These are phyloP conservation scores for Hedya salicella DNA, from an alignment of 2,888 invertebrate species.

Conservation along the genomic window DNA sequence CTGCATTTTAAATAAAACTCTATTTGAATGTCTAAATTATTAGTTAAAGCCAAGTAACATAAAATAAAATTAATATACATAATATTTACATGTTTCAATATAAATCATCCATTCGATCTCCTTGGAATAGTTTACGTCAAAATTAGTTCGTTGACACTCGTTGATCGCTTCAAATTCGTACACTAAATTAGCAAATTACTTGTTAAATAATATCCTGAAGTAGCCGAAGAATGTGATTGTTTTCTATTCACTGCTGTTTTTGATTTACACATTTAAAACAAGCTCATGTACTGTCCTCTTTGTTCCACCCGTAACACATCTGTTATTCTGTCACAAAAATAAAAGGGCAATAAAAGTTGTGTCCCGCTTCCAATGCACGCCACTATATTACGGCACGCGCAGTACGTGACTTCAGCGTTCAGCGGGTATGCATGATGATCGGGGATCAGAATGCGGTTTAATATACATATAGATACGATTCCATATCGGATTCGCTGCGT, in stretches of 20 bases:
- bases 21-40: no score
- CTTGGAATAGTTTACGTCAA: no score
- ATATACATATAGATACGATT: slow-evolving; percentile 45
- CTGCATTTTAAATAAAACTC: no score
- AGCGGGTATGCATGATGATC: slow-evolving; percentile 54
- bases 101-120: no score
- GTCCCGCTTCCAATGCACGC: slow-evolving; percentile 18
- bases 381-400: slow-evolving; percentile 49
- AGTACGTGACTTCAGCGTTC: slow-evolving; percentile 68
- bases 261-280: background rate
- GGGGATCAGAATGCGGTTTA: slow-evolving; percentile 59
- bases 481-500: no score
- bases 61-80: no score
- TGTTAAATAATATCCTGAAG: background rate
- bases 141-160: no score
- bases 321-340: slow-evolving; percentile 15
- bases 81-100: no score
- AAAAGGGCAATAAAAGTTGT: slow-evolving; percentile 21
- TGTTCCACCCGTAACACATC: background rate
- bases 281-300: background rate
- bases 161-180: no score
- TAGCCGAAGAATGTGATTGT: background rate
- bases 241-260: background rate
- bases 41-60: no score
- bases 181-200: no score